Conservation (phyloP, 2,888 invertebrate species). For the Melanargia galathea region DNA sequence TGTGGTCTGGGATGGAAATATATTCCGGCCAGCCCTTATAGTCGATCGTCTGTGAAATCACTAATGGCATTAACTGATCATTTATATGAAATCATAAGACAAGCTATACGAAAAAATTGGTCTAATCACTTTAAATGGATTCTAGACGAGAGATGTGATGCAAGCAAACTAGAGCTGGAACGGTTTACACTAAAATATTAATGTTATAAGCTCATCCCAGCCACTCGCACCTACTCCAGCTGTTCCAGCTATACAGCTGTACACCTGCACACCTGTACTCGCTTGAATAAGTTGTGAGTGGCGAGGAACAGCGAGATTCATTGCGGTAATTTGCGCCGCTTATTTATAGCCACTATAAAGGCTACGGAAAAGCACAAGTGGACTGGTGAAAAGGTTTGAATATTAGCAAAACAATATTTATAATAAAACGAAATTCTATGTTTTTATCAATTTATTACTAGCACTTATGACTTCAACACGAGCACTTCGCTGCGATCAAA, state of each 20-base stretch:
- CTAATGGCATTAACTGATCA: too few species aligned
- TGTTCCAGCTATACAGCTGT: background rate
- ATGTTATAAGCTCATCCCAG: background rate
- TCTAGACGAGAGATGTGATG: background rate
- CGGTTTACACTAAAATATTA: background rate
- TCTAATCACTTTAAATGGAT: background rate
- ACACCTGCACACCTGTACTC: slow-evolving; percentile 29
- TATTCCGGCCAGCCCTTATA: too few species aligned
- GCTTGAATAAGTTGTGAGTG: slow-evolving; percentile 30
- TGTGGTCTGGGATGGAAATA: too few species aligned
- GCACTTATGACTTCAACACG: too few species aligned
- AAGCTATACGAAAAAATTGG: background rate
- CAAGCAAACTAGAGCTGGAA: background rate
- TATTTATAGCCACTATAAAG: slow-evolving; percentile 32
- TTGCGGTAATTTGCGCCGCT: slow-evolving; percentile 30
- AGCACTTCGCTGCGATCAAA: too few species aligned
- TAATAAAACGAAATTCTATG: background rate
- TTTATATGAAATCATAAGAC: background rate
- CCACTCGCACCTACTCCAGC: background rate
- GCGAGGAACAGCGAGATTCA: slow-evolving; percentile 30
- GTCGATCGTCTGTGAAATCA: too few species aligned
- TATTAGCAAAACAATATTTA: background rate
- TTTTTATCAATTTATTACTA: too few species aligned
- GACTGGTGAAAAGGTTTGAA: background rate
- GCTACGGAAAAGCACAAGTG: slow-evolving; percentile 10